Base-by-base conservation (phyloP, 1,140 invertebrate species). In the Bradysia coprophila region DNA sequence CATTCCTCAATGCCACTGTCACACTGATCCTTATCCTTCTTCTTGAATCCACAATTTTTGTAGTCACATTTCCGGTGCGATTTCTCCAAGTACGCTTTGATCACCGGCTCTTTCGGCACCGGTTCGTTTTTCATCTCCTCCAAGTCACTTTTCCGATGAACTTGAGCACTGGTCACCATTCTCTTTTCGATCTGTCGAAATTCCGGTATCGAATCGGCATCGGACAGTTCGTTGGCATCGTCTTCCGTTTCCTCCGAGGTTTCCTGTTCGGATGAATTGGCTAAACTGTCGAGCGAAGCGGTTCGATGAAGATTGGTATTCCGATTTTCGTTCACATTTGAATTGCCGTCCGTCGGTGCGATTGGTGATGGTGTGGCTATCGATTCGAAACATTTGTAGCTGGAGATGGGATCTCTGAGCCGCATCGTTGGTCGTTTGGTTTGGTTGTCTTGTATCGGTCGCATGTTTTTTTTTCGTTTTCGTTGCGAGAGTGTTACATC, bases 211-310 rank as follows among this genome's bases (percentile, higher is more conserved):
- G 68, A 72, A 50, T 72, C 70, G 3, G 70, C 70, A 48, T 70
- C 68, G 28, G 63, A 62, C 33, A 48, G 45, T 2, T 58, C 56
- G 21, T 64, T 62, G 15, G 64, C 65, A 44, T 69, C 66, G 22
- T 61, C 67, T 22, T 63, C 59, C 44, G 66, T 68, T 4, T 62
- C 62, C 38, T 65, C 66, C 13, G 59, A 61, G 42, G 54, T 52
- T n/a, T 43, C 34, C 13, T 43, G 34, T 37, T 71, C 69, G 0
- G 73, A 75, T 11, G 73, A 71, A 54, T 75, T 75, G 32, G 74
- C 75, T 4, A 77, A 60, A 21, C 72, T 75, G 54, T 77, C 74
- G 9, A 76, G 51, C 1, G 72, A 75, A 21, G 71, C 67, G 11
- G 71, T 65, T n/a, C 69, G 49, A 37, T 59, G 55, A 4, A 59